phyloP scores from a whole-genome alignment of 2,888 invertebrate genomes.

The Trichogramma evanescens region DNA sequence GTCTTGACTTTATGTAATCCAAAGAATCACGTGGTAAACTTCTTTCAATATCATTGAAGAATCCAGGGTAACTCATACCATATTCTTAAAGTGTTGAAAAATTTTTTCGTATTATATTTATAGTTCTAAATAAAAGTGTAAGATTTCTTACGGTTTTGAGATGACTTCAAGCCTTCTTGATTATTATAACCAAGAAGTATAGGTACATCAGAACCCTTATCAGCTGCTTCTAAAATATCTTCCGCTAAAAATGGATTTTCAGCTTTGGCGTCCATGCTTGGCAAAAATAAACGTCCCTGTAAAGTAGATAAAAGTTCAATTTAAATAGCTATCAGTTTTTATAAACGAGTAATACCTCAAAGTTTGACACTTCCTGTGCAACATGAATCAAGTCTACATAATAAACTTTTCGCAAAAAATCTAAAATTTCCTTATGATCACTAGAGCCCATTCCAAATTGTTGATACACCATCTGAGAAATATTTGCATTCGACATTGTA shows the following conservation, averaged over 20 bases:
- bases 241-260: constrained; percentile 28
- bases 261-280: constrained; percentile 26
- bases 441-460: constrained; percentile 26
- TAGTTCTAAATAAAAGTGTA: neutral
- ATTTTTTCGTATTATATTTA: neutral
- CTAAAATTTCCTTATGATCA: constrained; percentile 28
- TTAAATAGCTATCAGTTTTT: neutral
- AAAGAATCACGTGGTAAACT: neutral
- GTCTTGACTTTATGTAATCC: neutral
- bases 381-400: constrained; percentile 20
- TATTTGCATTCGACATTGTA: constrained; percentile 14
- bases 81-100: neutral
- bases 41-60: constrained; percentile 4
- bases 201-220: constrained; percentile 29
- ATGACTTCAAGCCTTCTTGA: constrained; percentile 26
- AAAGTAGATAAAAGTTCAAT: neutral
- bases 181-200: constrained; percentile 30
- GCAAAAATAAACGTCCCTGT: constrained; percentile 27
- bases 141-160: neutral
- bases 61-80: neutral
- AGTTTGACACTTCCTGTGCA: constrained; percentile 10
- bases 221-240: constrained; percentile 13
- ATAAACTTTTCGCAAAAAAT: constrained; percentile 32
- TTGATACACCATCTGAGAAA: constrained; percentile 25
- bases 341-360: constrained; percentile 17